Evolutionary conservation across 2,113 vertebrate species (phyloP), one percentile per base, ranked within the genome.

Genomic region (Nothobranchius furzeri): DNA sequence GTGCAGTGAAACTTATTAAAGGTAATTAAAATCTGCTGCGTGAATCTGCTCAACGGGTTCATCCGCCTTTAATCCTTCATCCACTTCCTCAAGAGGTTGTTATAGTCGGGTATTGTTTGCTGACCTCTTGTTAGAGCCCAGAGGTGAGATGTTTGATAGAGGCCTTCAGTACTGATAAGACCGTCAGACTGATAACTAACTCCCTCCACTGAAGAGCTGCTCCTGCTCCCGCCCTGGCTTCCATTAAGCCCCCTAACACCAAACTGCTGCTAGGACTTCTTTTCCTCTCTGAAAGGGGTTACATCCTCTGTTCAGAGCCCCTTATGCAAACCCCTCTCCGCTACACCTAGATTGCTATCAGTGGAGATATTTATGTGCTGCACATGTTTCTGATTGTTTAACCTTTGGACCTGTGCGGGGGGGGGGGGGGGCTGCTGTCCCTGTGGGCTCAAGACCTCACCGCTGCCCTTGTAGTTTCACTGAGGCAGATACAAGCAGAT

Each of bases 351-450:
- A 91, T 89, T 25, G 61, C 78, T 82, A 83, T 90, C 86, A 60
- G 68, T 60, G 1, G 57, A 72, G 79, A 83, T 90, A 86, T 90
- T 86, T 89, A 90, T 88, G 85, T 83, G 75, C 83, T 64, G 76
- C 86, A 86, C 83, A 85, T 86, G 87, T 92, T 91, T 88, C 86
- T 58, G 85, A 81, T 88, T 84, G 87, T 89, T 90, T 89, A 89
- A 89, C 86, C 87, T 88, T 77, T 84, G 82, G 81, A 85, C 89
- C 87, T 64, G 53, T 72, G 83, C 79, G 77, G 83, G 15, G 10
- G 9, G 48, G 74, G 81, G 85, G 85, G 75, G 66, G 37, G 43
- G 74, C 70, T 43, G 70, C 58, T 17, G 43, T 82, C 75, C 70
- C 70, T 7, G 51, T 30, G 70, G 79, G 73, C 75, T 68, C 7